Base-by-base conservation (phyloP, 2,113 vertebrate species). In the Psettodes erumei region DNA sequence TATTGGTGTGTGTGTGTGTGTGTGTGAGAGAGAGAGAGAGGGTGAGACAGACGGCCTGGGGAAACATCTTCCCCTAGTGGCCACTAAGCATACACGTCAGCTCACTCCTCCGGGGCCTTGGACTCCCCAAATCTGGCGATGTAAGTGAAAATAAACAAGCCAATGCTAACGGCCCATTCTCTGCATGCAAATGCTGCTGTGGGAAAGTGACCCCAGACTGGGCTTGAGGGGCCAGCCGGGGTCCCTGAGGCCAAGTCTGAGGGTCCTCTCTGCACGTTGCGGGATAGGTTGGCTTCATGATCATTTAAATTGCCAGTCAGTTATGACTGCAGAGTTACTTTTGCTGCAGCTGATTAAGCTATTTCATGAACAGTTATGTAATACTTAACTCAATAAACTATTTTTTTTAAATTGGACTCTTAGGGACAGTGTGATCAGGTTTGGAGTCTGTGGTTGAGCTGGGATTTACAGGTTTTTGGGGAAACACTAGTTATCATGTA, bases 1-100 rank as follows among this genome's bases (percentile, higher is more conserved):
- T n/a, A n/a, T n/a, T n/a, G n/a, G 51, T 18, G 12, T 21, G 43
- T 54, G 48, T 54, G 35, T 21, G 50, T 30, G 23, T 30, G 51
- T 37, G 21, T 35, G 40, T 42, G 11, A 28, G 23, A 30, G 28
- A 50, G 33, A 59, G 64, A 55, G 40, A 67, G 68, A 48, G 40
- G 5, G 13, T 15, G 10, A 48, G 30, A 61, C 13, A 64, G 61
- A 50, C 3, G 47, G 73, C 56, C 71, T 38, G 32, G 55, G 79
- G 85, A 88, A 91, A 92, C 82, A 70, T 85, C 92, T 89, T 91
- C 90, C 89, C 76, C 88, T 91, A 85, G 88, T 87, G 86, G 89
- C 72, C 82, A 84, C 48, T 60, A n/a, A 23, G 53, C 58, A 33
- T 21, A 27, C 69, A 74, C 47, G 28, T 38, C 50, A 21, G 58